Base-by-base conservation (phyloP, 2,797 vertebrate species). In the Onychomys torridus region DNA sequence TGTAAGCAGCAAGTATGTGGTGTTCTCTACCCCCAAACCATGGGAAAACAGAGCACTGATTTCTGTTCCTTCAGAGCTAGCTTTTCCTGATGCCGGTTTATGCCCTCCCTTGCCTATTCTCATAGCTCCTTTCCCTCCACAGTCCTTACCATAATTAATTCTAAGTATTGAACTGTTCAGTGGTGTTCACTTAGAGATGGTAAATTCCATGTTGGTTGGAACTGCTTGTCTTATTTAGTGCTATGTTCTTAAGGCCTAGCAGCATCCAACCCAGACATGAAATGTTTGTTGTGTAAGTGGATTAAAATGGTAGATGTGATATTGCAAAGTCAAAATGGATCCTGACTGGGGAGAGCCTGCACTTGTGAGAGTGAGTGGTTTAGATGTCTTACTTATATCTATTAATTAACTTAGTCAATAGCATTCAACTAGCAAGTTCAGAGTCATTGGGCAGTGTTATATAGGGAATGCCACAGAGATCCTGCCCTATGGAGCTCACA, bases 81-180 rank as follows among this genome's bases (percentile, higher is more conserved):
- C 88, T 95, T 90, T 95, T 93, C 61, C 85, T 85, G 14, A 79
- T 90, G 13, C 55, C 1, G 92, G 75, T 93, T 91, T 11, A 12
- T 90, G 52, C 63, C 52, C 37, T 92, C 46, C n/a, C 32, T 82
- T 92, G 46, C 55, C n/a, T 89, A 63, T 46, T 97, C 78, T 89
- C 40, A 75, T 76, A 93, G 32, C 17, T 83, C 79, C 23, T 93
- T 95, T 93, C 79, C 29, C 49, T 93, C 91, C 34, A 79, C 43
- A 96, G 32, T 25, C 83, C 78, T 96, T 91, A 87, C 25, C 75
- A 76, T 32, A 46, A 25, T 69, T 71, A 87, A 63, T 82, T 89
- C 73, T 95, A 78, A 95, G 27, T 67, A 81, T 69, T 95, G 67
- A 93, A 89, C 75, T 90, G 34, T 89, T 96, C 81, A 91, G 86